Conservation (phyloP, 2,888 invertebrate species). For the Agrypnus murinus region DNA sequence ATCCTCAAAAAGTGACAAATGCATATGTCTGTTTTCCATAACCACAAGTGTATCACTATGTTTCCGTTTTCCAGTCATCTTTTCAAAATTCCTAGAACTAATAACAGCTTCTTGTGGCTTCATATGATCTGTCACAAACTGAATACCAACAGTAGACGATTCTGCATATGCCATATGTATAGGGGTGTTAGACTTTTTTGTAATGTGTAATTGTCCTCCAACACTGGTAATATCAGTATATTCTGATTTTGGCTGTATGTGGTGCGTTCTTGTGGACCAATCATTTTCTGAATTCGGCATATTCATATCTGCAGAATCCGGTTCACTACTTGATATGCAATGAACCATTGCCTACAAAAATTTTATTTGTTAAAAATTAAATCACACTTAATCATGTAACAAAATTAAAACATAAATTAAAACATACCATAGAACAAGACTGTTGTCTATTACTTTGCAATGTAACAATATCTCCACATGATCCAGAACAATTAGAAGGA, state of each 20-base stretch:
- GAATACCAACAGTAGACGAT: slow-evolving; percentile 67
- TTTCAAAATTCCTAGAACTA: slow-evolving; percentile 68
- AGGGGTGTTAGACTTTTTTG: slow-evolving; percentile 63
- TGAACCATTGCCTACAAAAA: slow-evolving; percentile 84
- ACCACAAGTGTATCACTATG: slow-evolving; percentile 68
- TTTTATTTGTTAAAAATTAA: neutral
- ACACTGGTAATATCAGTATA: slow-evolving; percentile 63
- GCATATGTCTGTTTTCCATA: slow-evolving; percentile 68
- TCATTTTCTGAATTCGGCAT: slow-evolving; percentile 65
- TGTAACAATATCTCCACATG: slow-evolving; percentile 63
- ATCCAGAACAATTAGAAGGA: slow-evolving; percentile 68
- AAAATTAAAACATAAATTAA: neutral
- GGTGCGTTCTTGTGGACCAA: slow-evolving; percentile 61
- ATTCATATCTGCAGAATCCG: slow-evolving; percentile 77
- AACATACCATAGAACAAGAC: slow-evolving; percentile 69
- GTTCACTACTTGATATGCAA: slow-evolving; percentile 91
- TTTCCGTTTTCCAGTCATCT: slow-evolving; percentile 65
- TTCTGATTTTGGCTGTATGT: slow-evolving; percentile 61
- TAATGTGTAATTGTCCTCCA: slow-evolving; percentile 59
- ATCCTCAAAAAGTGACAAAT: slow-evolving; percentile 67
- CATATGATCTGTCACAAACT: slow-evolving; percentile 65
- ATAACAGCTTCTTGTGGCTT: slow-evolving; percentile 64
- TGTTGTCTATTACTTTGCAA: slow-evolving; percentile 65
- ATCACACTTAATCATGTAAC: slow-evolving; percentile 22
- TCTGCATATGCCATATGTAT: slow-evolving; percentile 68